Percentiles rank a stretch among this genome's conserved stretches.
phyloP scores from a whole-genome alignment of 2,113 vertebrate species.

The Columba janthina region DNA sequence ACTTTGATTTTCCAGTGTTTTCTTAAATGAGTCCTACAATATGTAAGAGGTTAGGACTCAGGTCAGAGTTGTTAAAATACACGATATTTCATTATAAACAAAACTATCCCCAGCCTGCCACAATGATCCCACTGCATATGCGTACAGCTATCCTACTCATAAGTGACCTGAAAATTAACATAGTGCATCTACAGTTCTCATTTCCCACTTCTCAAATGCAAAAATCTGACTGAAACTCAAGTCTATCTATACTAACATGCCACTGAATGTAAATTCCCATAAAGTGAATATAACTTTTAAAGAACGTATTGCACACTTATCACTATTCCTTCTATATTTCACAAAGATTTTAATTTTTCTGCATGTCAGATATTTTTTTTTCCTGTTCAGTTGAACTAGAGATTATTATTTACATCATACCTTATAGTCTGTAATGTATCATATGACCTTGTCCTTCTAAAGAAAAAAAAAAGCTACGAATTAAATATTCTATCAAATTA shows the following conservation, averaged over 20 bases:
- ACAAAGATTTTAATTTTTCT: not conserved
- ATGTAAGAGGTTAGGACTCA: not conserved
- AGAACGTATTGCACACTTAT: not conserved
- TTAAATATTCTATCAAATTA: not conserved
- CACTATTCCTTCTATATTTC: not conserved
- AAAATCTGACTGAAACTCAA: too few relatives aligned
- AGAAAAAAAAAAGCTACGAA: not conserved
- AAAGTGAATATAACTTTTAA: not conserved
- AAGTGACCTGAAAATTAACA: not conserved
- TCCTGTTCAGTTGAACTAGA: not conserved
- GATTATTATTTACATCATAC: not conserved
- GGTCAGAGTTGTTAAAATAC: not conserved
- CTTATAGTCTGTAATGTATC: not conserved
- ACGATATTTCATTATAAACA: not conserved
- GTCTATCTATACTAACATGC: not conserved
- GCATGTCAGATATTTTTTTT: not conserved
- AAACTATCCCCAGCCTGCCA: not conserved
- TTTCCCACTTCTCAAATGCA: too few relatives aligned
- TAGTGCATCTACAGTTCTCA: too few relatives aligned
- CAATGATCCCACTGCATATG: not conserved
- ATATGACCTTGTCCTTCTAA: not conserved
- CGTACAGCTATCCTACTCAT: not conserved
- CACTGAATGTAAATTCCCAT: not conserved
- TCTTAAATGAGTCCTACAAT: not conserved
- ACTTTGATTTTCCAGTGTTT: not conserved